Evolutionary conservation across 1,140 invertebrate species (phyloP).

Genomic region (Aphelinus certus): DNA sequence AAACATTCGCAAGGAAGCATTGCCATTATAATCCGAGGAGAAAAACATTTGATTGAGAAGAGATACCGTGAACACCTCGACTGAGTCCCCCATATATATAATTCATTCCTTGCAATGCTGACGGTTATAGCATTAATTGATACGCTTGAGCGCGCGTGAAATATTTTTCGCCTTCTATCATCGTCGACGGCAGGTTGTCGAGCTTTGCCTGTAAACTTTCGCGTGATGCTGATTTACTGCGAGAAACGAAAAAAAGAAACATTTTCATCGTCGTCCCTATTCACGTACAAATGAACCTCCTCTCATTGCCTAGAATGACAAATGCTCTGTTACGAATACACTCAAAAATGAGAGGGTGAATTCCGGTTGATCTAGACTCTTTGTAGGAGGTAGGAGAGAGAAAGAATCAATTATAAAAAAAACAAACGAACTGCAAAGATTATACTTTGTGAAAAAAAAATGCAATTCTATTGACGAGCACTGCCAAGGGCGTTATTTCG

Average conservation of each 20-base stretch:
- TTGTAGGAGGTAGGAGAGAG: slow-evolving; percentile 5
- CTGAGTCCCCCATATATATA: not conserved
- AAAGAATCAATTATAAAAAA: slow-evolving; percentile 31
- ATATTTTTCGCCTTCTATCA: not conserved
- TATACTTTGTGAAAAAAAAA: slow-evolving; percentile 27
- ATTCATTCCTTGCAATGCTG: not conserved
- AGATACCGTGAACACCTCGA: slow-evolving; percentile 1
- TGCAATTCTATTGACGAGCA: slow-evolving; percentile 59
- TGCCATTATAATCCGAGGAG: too few relatives aligned
- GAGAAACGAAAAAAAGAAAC: slow-evolving; percentile 35
- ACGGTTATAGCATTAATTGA: not conserved
- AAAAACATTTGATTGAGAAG: not conserved
- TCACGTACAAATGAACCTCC: slow-evolving; percentile 21
- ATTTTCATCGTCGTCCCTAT: not conserved
- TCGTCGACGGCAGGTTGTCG: slow-evolving; percentile 55
- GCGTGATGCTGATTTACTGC: too few relatives aligned
- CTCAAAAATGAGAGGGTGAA: too few relatives aligned
- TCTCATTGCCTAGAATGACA: not conserved
- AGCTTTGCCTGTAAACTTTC: not conserved
- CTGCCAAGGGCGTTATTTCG: slow-evolving; percentile 62
- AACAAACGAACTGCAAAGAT: slow-evolving; percentile 19
- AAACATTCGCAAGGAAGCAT: too few relatives aligned
- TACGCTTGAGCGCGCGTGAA: not conserved
- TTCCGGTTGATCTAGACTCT: too few relatives aligned
- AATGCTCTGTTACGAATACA: too few relatives aligned